Percentiles rank a stretch among this genome's conserved stretches.
Conservation (phyloP, 2,797 vertebrate genomes). For the Mycteria americana region DNA sequence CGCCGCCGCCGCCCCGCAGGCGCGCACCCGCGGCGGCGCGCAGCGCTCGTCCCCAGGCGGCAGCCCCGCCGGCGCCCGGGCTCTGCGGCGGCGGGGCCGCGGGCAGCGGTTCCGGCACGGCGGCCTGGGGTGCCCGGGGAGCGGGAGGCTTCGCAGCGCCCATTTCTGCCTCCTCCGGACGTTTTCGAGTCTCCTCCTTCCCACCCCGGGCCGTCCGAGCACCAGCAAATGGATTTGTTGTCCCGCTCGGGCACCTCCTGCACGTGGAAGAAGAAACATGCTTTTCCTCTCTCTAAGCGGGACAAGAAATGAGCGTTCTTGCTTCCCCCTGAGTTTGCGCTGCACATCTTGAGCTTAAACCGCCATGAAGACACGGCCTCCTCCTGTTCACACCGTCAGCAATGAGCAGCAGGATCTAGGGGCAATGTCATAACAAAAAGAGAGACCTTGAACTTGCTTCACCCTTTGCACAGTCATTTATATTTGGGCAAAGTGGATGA, state of each 20-base stretch:
- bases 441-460: slow-evolving; percentile 52
- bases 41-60: neutral
- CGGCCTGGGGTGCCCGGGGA: fast-evolving
- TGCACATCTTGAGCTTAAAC: neutral
- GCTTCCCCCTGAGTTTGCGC: neutral
- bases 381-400: neutral
- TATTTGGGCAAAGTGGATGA: slow-evolving; percentile 47
- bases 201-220: neutral
- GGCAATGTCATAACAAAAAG: slow-evolving; percentile 4
- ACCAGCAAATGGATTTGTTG: neutral
- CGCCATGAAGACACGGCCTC: neutral
- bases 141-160: fast-evolving
- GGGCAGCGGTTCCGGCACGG: neutral
- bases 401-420: neutral
- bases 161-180: neutral
- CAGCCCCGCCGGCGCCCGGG: neutral
- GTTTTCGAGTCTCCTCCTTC: neutral
- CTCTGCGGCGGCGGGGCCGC: neutral
- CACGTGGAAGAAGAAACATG: neutral
- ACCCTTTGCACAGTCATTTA: slow-evolving; percentile 26
- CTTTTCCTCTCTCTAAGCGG: neutral
- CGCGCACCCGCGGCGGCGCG: neutral
- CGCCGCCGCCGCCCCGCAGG: neutral
- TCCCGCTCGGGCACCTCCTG: neutral
- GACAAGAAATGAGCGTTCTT: neutral